Evolutionary conservation across 2,888 invertebrate species (phyloP).

Genomic region (Erynnis tages): DNA sequence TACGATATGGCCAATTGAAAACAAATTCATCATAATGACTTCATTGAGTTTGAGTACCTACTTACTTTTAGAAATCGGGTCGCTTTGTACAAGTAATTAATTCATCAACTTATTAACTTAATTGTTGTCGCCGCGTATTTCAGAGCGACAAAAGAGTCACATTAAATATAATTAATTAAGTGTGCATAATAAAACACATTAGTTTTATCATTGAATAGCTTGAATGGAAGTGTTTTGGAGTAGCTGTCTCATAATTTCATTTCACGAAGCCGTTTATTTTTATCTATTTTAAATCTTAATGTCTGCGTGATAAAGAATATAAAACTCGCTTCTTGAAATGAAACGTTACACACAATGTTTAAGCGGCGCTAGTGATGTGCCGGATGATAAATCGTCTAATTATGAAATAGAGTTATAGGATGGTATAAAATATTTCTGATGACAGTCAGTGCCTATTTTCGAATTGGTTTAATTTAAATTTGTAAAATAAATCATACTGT

Average conservation of each 20-base stretch:
- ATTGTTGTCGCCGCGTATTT: constrained; percentile 36
- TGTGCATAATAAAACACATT: constrained; percentile 51
- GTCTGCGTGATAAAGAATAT: neutral
- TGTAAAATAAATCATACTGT: neutral
- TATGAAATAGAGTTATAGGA: constrained; percentile 13
- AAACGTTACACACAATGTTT: neutral
- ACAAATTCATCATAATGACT: constrained; percentile 8
- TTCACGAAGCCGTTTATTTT: neutral
- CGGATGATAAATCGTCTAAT: constrained; percentile 32
- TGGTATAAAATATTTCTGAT: constrained; percentile 8
- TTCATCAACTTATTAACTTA: constrained; percentile 31
- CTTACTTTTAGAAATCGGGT: constrained; percentile 5
- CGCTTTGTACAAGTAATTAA: constrained; percentile 28
- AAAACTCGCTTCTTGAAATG: neutral
- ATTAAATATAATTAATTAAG: constrained; percentile 75
- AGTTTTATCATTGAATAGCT: constrained; percentile 50
- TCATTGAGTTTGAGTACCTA: no score
- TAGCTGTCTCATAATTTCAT: constrained; percentile 40
- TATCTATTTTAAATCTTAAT: constrained; percentile 16
- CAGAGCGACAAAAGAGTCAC: constrained; percentile 49
- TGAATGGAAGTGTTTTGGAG: constrained; percentile 58
- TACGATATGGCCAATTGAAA: constrained; percentile 23
- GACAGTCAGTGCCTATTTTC: neutral
- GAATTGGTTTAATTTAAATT: constrained; percentile 1
- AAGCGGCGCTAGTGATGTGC: constrained; percentile 63